Conservation (phyloP, 2,888 invertebrate genomes). For the Dynastes grantii region DNA sequence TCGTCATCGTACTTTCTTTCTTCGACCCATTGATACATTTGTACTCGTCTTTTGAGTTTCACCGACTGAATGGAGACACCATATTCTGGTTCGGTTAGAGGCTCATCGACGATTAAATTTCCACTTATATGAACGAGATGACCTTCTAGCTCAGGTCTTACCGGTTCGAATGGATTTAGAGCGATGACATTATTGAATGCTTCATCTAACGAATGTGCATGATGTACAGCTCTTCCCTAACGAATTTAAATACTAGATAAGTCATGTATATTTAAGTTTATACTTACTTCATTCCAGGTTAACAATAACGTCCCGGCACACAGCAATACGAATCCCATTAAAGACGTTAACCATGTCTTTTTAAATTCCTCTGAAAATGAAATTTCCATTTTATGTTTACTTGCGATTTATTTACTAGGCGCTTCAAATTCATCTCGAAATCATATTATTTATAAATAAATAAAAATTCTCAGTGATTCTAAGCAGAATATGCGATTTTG, state of each 20-base stretch:
- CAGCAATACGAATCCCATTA: slow-evolving; percentile 80
- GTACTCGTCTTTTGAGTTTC: slow-evolving; percentile 87
- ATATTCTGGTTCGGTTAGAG: slow-evolving; percentile 89
- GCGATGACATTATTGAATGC: slow-evolving; percentile 77
- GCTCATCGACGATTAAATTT: slow-evolving; percentile 82
- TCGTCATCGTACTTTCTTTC: slow-evolving; percentile 75
- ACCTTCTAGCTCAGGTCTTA: slow-evolving; percentile 79
- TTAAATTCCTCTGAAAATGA: slow-evolving; percentile 74
- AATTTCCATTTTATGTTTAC: slow-evolving; percentile 56
- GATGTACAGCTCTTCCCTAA: slow-evolving; percentile 87
- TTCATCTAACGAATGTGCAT: slow-evolving; percentile 85
- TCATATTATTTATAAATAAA: slow-evolving; percentile 9
- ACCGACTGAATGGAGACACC: slow-evolving; percentile 89
- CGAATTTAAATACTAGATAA: slow-evolving; percentile 52
- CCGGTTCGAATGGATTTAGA: slow-evolving; percentile 69
- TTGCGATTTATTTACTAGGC: background rate
- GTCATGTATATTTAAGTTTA: background rate
- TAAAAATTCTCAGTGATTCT: background rate
- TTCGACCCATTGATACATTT: slow-evolving; percentile 97
- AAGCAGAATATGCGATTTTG: background rate
- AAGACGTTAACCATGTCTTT: slow-evolving; percentile 81
- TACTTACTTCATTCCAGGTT: slow-evolving; percentile 87
- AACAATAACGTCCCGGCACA: slow-evolving; percentile 80
- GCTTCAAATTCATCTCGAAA: background rate
- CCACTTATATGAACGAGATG: slow-evolving; percentile 86